Conservation (phyloP, 2,113 vertebrate species). For the Silurus asotus region DNA sequence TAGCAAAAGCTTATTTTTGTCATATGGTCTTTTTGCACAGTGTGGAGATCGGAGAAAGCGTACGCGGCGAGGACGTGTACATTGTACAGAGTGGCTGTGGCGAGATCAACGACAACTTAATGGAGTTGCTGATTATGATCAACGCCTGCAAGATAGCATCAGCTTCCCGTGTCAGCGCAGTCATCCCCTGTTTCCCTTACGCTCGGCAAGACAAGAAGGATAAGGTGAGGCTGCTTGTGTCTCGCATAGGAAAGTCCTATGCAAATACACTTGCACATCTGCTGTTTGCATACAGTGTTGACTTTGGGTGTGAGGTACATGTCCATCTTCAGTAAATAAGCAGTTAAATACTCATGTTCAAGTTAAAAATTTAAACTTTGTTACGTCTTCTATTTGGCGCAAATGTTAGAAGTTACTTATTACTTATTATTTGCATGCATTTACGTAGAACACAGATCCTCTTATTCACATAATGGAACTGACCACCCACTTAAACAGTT, state of each 20-base stretch:
- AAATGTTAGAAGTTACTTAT: not conserved
- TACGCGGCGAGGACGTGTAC: slow-evolving; percentile 81
- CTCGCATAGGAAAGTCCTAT: not conserved
- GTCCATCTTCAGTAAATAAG: not conserved
- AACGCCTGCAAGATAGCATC: slow-evolving; percentile 82
- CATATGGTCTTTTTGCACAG: slow-evolving; percentile 50
- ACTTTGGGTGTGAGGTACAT: not conserved
- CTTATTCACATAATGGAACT: not conserved
- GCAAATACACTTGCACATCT: not conserved
- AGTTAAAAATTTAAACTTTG: not conserved
- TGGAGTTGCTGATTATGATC: slow-evolving; percentile 82
- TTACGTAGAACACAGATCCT: not conserved
- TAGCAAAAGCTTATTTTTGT: too few species aligned
- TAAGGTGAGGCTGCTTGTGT: slow-evolving; percentile 71
- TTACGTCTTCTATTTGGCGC: not conserved
- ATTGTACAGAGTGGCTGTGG: slow-evolving; percentile 81
- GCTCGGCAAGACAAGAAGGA: slow-evolving; percentile 82
- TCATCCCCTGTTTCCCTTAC: slow-evolving; percentile 81
- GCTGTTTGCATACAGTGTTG: not conserved
- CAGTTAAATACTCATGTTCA: not conserved
- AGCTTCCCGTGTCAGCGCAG: slow-evolving; percentile 74
- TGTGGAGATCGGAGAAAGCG: slow-evolving; percentile 80
- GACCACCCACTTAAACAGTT: not conserved
- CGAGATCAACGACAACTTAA: slow-evolving; percentile 80
- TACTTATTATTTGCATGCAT: not conserved